These are phyloP conservation scores for Fregetta grallaria DNA, from an alignment of 2,113 vertebrate species.

Conservation along the genomic window DNA sequence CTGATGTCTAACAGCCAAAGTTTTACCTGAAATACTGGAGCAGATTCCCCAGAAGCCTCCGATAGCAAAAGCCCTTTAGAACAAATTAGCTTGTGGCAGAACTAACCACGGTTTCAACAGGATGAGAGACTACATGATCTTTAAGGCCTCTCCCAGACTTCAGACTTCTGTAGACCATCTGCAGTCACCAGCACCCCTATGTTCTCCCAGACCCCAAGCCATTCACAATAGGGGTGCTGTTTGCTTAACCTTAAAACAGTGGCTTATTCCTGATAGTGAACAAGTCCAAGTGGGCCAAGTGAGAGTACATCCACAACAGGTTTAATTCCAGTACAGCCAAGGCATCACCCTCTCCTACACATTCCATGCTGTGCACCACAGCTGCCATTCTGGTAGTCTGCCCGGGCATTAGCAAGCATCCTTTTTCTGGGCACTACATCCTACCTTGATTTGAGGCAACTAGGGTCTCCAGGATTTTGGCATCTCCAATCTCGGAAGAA, in stretches of 20 bases:
- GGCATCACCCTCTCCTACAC: not conserved
- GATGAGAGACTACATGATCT: not conserved
- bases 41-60: not conserved
- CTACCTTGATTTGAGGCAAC: slow-evolving; percentile 40
- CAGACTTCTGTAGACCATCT: not conserved
- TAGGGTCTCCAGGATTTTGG: not conserved
- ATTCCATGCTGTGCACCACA: not conserved
- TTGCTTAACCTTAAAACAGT: not conserved
- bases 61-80: not conserved
- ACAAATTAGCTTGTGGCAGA: not conserved
- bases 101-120: not conserved
- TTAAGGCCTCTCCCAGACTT: not conserved
- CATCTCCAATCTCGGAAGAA: not conserved
- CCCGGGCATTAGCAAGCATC: not conserved
- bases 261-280: not conserved
- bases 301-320: not conserved
- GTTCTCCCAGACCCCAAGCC: not conserved
- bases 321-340: not conserved
- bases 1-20: not conserved
- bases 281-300: not conserved
- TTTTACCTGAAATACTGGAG: not conserved
- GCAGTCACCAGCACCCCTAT: not conserved
- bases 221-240: not conserved
- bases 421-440: not conserved
- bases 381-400: not conserved